phyloP scores from a whole-genome alignment of 2,888 invertebrate species.

The Epinotia ramella region DNA sequence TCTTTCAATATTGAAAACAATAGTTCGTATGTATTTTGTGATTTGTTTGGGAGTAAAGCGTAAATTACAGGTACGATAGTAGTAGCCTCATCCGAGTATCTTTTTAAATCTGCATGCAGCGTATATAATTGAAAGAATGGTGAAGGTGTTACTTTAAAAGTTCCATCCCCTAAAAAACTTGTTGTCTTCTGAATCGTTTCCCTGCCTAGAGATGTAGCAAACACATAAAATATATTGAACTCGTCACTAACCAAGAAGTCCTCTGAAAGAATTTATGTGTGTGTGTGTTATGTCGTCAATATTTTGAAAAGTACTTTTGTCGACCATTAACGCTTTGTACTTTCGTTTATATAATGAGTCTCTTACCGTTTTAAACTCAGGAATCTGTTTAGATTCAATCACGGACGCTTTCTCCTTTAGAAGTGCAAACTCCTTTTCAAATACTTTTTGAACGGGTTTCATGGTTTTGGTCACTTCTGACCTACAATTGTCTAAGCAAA shows the following conservation, averaged over 20 bases:
- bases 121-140: constrained; percentile 14
- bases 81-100: neutral
- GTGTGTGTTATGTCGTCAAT: constrained; percentile 21
- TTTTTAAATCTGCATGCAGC: neutral
- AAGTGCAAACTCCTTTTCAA: constrained; percentile 10
- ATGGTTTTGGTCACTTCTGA: constrained; percentile 9
- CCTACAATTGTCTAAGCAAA: constrained; percentile 2
- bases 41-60: constrained; percentile 18
- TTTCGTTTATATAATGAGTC: constrained; percentile 10
- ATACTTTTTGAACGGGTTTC: constrained; percentile 8
- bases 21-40: constrained; percentile 6
- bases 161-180: constrained; percentile 18
- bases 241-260: constrained; percentile 12
- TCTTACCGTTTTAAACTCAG: constrained; percentile 3
- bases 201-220: neutral
- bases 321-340: neutral
- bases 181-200: neutral
- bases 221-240: neutral
- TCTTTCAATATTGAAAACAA: constrained; percentile 13
- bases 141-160: constrained; percentile 8
- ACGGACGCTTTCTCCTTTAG: constrained; percentile 1
- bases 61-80: constrained; percentile 21
- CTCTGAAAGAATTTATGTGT: constrained; percentile 16
- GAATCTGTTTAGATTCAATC: constrained; percentile 1
- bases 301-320: constrained; percentile 8